Percentiles rank a stretch among this genome's conserved stretches.
Conservation (phyloP, 2,113 vertebrate species). For the Circaetus gallicus region DNA sequence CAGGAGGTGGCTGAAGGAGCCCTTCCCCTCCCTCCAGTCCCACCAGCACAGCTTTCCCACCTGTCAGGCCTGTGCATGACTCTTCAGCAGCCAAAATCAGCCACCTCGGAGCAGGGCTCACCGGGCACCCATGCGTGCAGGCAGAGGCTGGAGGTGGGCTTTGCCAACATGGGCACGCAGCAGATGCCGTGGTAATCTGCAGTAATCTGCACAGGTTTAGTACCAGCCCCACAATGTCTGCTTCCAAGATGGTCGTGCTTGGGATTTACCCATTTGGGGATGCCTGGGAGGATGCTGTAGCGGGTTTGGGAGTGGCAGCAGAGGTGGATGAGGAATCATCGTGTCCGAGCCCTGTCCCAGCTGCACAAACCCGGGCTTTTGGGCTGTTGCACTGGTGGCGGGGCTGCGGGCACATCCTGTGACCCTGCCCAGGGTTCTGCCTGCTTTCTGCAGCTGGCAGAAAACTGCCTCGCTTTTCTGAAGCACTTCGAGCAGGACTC, state of each 20-base stretch:
- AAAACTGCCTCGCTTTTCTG: not conserved
- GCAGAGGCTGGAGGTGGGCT: not conserved
- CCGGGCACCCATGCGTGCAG: accelerated
- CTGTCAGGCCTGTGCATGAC: accelerated
- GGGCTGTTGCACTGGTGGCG: accelerated
- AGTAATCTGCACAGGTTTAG: accelerated
- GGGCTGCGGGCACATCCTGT: accelerated
- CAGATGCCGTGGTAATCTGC: accelerated
- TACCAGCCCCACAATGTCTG: not conserved
- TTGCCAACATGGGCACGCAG: not conserved
- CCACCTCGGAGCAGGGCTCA: accelerated
- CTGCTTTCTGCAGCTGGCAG: not conserved
- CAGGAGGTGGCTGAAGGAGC: not conserved
- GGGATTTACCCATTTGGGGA: accelerated
- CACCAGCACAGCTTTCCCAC: not conserved
- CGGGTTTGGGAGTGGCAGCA: accelerated
- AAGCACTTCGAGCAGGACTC: not conserved
- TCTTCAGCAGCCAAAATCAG: not conserved
- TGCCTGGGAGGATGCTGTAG: not conserved
- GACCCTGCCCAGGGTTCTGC: accelerated
- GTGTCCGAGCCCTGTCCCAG: accelerated
- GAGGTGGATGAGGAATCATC: not conserved
- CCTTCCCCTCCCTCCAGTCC: not conserved
- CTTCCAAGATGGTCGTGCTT: accelerated
- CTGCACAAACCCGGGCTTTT: accelerated